Base-by-base conservation (phyloP, 1,140 invertebrate genomes). In the Saccostrea glomerata region DNA sequence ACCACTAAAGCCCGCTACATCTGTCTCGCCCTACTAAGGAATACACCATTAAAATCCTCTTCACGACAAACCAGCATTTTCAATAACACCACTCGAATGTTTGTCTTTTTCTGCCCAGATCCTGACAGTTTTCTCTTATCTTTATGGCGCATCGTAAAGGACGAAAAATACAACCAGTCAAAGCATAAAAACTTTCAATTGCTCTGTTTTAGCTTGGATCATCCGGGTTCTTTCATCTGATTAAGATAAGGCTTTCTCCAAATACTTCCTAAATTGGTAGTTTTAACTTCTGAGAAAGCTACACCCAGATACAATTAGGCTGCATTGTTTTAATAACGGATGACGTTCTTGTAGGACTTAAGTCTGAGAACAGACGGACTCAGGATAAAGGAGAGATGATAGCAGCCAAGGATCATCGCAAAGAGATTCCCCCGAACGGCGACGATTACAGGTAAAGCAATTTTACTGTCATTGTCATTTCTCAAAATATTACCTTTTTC, bases 111-210 rank as follows among this genome's bases (percentile, higher is more conserved):
- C 70, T 73, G 70, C 9, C 70, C 70, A 73, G 70, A 73, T 30
- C 70, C 70, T 73, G 70, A 73, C 70, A 73, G 70, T 73, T 73
- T 73, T 73, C 70, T 73, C 70, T 73, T 73, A 73, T 73, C 70
- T 73, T 73, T 73, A 73, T 73, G 70, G 70, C 70, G 70, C 70
- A 73, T 73, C 70, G 70, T 73, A 73, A 73, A 73, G 70, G 25
- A 23, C 70, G 70, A 73, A 73, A 73, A 73, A 73, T 73, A 73
- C 70, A 73, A 73, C 70, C 70, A 73, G 70, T 30, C 70, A 73
- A 25, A 23, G 70, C 70, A 73, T 73, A 73, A 73, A 73, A 73
- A 73, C 70, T 73, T 73, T 73, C 70, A 73, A 73, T 73, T 73
- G 70, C 70, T 73, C 25, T 73, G 70, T 73, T 73, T 73, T 73